These are phyloP conservation scores for Ctenochaetus hawaiiensis DNA, from an alignment of 2,797 vertebrate species.

Conservation along the genomic window DNA sequence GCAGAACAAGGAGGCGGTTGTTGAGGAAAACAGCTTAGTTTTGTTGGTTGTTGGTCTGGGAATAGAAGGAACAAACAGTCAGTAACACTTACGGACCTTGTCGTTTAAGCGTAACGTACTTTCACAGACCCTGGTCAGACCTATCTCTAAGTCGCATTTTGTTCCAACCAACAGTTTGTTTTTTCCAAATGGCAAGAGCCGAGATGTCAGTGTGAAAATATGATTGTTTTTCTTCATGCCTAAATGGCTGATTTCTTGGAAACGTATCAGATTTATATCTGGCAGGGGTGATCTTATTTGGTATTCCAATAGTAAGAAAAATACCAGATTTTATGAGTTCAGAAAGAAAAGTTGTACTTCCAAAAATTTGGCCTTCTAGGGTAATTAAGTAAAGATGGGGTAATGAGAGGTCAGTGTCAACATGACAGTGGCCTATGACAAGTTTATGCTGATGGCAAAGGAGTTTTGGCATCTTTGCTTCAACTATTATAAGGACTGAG, in stretches of 20 bases:
- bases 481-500: too few relatives aligned
- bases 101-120: slow-evolving; percentile 26
- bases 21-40: slow-evolving; percentile 33
- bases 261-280: slow-evolving; percentile 26
- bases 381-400: not conserved
- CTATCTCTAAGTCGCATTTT: slow-evolving; percentile 14
- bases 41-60: slow-evolving; percentile 44
- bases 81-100: slow-evolving; percentile 20
- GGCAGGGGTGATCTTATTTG: not conserved
- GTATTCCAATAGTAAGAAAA: slow-evolving; percentile 27
- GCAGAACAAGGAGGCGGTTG: slow-evolving; percentile 47
- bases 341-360: not conserved
- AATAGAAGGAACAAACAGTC: slow-evolving; percentile 56
- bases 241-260: slow-evolving; percentile 18
- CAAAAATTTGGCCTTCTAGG: not conserved
- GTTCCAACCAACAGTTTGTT: slow-evolving; percentile 9
- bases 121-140: slow-evolving; percentile 45
- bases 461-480: too few relatives aligned
- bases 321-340: not conserved
- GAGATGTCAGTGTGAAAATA: slow-evolving; percentile 21
- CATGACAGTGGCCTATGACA: not conserved
- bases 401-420: not conserved
- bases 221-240: slow-evolving; percentile 16
- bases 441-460: not conserved
- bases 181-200: slow-evolving; percentile 16